These are phyloP conservation scores for Enteromius paludinosus DNA, from an alignment of 2,797 vertebrate species.

Conservation along the genomic window DNA sequence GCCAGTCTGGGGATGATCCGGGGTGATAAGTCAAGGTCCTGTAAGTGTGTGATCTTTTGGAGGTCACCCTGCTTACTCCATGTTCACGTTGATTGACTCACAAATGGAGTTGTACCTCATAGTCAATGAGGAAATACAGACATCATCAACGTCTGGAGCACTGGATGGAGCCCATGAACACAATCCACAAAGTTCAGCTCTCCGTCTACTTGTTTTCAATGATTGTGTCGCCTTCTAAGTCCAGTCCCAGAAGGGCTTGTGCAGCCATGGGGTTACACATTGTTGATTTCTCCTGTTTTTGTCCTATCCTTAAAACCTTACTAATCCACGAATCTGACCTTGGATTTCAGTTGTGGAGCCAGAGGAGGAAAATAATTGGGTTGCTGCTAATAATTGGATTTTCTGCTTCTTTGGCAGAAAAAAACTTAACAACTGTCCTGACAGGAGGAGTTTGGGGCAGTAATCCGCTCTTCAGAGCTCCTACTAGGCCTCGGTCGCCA, in stretches of 20 bases:
- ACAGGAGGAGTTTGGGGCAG: constrained; percentile 64
- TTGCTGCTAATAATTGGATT: constrained; percentile 87
- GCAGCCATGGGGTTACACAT: constrained; percentile 72
- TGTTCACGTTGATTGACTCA: constrained; percentile 67
- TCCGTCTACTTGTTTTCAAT: constrained; percentile 61
- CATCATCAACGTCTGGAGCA: constrained; percentile 71
- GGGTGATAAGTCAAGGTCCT: constrained; percentile 69
- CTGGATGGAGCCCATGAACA: constrained; percentile 59
- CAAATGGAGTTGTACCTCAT: constrained; percentile 68
- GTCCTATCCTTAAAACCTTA: constrained; percentile 77
- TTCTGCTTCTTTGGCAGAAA: constrained; percentile 78
- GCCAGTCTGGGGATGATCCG: constrained; percentile 42
- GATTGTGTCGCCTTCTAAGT: constrained; percentile 78
- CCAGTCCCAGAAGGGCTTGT: constrained; percentile 75
- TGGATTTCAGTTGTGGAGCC: constrained; percentile 79
- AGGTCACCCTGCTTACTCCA: constrained; percentile 49
- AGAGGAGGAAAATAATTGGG: constrained; percentile 83
- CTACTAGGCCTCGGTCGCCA: constrained; percentile 64
- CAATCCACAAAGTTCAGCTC: constrained; percentile 33
- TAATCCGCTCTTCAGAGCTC: constrained; percentile 71
- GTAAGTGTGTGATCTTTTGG: constrained; percentile 50
- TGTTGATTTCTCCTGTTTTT: constrained; percentile 75
- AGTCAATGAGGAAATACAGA: constrained; percentile 69
- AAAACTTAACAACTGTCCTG: constrained; percentile 72
- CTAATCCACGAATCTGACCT: constrained; percentile 84